Evolutionary conservation across 2,113 vertebrate genomes (phyloP), one percentile per base, ranked within the genome.

Genomic region (Oryzias javanicus): DNA sequence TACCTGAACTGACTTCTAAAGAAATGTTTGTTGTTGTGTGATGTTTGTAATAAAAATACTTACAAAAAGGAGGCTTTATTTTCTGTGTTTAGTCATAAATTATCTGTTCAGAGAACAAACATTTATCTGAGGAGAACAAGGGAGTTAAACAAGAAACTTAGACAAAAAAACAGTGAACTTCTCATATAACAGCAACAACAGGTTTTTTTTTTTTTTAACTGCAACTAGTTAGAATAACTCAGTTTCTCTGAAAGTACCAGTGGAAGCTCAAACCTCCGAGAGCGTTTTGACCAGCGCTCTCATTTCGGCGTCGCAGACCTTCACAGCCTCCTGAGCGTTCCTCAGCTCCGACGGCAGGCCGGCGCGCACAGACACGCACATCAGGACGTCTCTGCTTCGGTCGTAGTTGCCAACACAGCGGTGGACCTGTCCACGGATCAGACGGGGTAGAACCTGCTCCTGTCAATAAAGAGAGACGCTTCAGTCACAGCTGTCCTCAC

Each of bases 391-490:
- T 86, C 74, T 93, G 68, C 90, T 86, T 53, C 79, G 64, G 45
- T 98, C 92, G 45, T 95, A 99, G 86, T 91, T 96, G 24, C 97
- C 97, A 80, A 98, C 88, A 74, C 94, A 96, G 42, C 97, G 93
- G 72, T 96, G 93, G 66, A 94, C 89, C 81, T 91, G 93, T 48
- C 95, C 96, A 80, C 96, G 92, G 76, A 97, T 95, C 67, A 99
- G 91, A 74, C 95, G 93, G 61, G 95, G 95, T 58, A 99, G 92
- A 25, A 91, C 89, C 29, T 92, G 91, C 70, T 98, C 97, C 96
- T 98, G 87, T 84, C 55, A 48, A 57, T 60, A 17, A 52, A 59
- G 17, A 71, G 16, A 25, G 2, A 51, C 10, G 47, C 48, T 29
- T 58, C 1, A 49, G 6, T 4, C 17, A 18, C 14, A 5, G 54